These are phyloP conservation scores for Platyrinchus mystaceus DNA, from an alignment of 2,797 vertebrate genomes.

Conservation along the genomic window DNA sequence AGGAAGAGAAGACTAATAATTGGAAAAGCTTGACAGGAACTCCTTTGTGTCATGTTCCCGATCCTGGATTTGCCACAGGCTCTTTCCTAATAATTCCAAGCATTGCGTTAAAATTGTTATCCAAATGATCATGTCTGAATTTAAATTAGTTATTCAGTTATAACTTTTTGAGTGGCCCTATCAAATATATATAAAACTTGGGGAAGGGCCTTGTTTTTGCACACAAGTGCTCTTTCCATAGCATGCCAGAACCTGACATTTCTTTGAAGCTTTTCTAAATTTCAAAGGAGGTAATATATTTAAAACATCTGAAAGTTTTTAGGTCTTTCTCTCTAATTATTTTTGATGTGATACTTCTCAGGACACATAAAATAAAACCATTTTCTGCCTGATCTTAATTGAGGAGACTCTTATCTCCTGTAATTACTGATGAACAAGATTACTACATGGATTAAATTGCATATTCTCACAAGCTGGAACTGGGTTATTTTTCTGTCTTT, in stretches of 20 bases:
- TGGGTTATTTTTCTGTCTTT: background rate
- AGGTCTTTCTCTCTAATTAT: constrained; percentile 6
- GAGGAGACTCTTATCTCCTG: constrained; percentile 29
- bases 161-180: constrained; percentile 20
- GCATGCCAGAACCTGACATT: constrained; percentile 18
- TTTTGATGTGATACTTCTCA: constrained; percentile 40
- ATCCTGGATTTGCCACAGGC: constrained; percentile 8
- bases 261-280: constrained; percentile 60
- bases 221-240: background rate
- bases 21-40: constrained; percentile 24
- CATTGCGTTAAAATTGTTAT: background rate
- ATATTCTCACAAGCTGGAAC: background rate
- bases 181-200: constrained; percentile 24
- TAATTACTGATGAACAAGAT: constrained; percentile 58
- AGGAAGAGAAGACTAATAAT: constrained; percentile 31
- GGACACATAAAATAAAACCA: constrained; percentile 36
- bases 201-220: constrained; percentile 21
- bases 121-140: background rate
- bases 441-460: constrained; percentile 17
- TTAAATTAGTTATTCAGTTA: constrained; percentile 9
- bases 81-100: background rate
- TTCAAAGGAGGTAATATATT: constrained; percentile 36
- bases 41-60: background rate
- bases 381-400: constrained; percentile 43
- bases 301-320: constrained; percentile 22